Evolutionary conservation across 2,888 invertebrate genomes (phyloP), one percentile per base, ranked within the genome.

Genomic region (Melinaea marsaeus): DNA sequence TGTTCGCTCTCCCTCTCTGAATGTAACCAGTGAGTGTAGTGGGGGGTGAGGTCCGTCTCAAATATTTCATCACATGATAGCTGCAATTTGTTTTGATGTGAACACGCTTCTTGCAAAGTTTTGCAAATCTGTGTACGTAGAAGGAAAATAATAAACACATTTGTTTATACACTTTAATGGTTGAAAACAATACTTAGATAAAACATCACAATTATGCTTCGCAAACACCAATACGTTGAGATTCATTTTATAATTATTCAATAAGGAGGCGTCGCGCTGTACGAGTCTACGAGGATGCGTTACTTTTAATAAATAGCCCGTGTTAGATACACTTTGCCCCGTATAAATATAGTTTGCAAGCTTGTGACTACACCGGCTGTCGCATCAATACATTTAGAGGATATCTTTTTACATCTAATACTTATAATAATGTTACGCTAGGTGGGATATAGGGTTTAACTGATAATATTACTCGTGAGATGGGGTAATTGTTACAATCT

Each of bases 201-300:
- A 86, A 90, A 90, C 90, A 91, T 91, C 91, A 91, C 90, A 91
- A 88, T 89, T 88, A 91, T 90, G 90, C 91, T 90, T 90, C 84
- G 88, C 88, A 87, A 91, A 85, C 78, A 85, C 87, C 84, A 75
- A 83, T 83, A 84, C 83, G 84, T 83, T 57, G 65, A 67, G 65
- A 68, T 68, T 68, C 63, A 51, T 61, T 42, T 51, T 51, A 51
- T 11, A 60, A 55, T 57, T 55, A 59, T 51, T 55, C 13, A 42
- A 33, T 56, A 56, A n/a, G 45, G 42, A 35, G 35, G n/a, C 37
- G 22, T 22, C 22, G 22, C 22, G 22, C 22, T 22, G 46, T 35
- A 51, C 13, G 51, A 37, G 13, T 51, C 4, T 51, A 55, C 9
- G 11, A 42, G 3, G 7, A 9, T 5, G 35, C 51, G 34, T 33